Evolutionary conservation across 2,113 vertebrate genomes (phyloP).

Genomic region (Cariama cristata): DNA sequence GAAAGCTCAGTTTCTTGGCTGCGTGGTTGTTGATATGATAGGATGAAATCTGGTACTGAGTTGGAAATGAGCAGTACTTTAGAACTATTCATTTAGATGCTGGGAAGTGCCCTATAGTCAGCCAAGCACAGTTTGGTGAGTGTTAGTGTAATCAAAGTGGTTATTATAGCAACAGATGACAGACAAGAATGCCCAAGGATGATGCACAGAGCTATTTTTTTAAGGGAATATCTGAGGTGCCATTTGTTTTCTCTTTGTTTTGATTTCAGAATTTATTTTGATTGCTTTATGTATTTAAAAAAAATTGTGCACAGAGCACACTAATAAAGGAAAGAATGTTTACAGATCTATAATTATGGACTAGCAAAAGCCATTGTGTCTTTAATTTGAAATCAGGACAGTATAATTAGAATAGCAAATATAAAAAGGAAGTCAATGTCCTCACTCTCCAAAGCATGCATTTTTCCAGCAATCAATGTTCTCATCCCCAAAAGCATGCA

Average conservation of each 20-base stretch:
- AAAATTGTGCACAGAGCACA: not conserved
- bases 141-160: not conserved
- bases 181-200: conserved; percentile 1
- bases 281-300: not conserved
- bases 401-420: conserved; percentile 50
- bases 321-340: conserved; percentile 47
- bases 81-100: conserved; percentile 47
- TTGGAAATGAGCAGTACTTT: conserved; percentile 7
- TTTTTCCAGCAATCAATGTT: conserved; percentile 41
- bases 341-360: conserved; percentile 42
- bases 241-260: conserved; percentile 49
- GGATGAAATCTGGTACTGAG: conserved; percentile 57
- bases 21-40: conserved; percentile 19
- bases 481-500: not conserved
- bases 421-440: conserved; percentile 37
- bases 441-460: conserved; percentile 13
- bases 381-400: conserved; percentile 37
- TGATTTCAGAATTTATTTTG: conserved; percentile 48
- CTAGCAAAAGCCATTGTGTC: conserved; percentile 55
- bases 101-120: conserved; percentile 48
- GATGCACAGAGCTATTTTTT: conserved; percentile 32
- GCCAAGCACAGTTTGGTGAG: conserved; percentile 38
- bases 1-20: conserved; percentile 38
- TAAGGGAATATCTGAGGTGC: not conserved
- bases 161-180: conserved; percentile 62